Conservation (phyloP, 2,888 invertebrate species). For the Acanthacorydalis orientalis region DNA sequence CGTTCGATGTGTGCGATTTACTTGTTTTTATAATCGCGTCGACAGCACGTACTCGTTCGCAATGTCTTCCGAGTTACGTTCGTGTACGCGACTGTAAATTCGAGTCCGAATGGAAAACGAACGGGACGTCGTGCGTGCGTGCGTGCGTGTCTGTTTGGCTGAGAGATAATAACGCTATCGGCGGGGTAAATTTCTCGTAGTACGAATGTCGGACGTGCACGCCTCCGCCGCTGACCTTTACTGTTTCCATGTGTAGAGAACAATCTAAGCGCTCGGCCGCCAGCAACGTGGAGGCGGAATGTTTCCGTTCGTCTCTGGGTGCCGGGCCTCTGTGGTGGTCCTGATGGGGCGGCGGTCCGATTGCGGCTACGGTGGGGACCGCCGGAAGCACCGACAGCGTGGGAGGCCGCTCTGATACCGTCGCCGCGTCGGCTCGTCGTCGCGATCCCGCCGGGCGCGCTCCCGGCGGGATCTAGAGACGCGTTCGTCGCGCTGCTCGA, state of each 20-base stretch:
- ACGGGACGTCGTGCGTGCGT: no score
- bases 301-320: slow-evolving; percentile 80
- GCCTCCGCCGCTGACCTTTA: neutral
- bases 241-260: slow-evolving; percentile 15
- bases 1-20: no score
- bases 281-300: slow-evolving; percentile 54
- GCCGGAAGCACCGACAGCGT: slow-evolving; percentile 31
- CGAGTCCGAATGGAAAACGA: no score
- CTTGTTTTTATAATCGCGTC: no score
- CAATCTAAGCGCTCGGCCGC: slow-evolving; percentile 45
- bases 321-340: slow-evolving; percentile 99
- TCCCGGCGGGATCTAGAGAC: slow-evolving; percentile 86
- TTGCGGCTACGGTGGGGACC: slow-evolving; percentile 31
- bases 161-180: no score
- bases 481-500: slow-evolving; percentile 87
- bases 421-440: slow-evolving; percentile 70
- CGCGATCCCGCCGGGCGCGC: slow-evolving; percentile 69
- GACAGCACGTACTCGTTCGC: no score
- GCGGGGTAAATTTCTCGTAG: no score
- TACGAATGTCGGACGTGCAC: neutral
- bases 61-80: no score
- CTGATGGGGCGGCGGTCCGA: slow-evolving; percentile 67
- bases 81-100: no score
- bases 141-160: no score
- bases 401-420: slow-evolving; percentile 25